These are phyloP conservation scores for Gymnobelideus leadbeateri DNA, from an alignment of 2,113 vertebrate genomes.

Conservation along the genomic window DNA sequence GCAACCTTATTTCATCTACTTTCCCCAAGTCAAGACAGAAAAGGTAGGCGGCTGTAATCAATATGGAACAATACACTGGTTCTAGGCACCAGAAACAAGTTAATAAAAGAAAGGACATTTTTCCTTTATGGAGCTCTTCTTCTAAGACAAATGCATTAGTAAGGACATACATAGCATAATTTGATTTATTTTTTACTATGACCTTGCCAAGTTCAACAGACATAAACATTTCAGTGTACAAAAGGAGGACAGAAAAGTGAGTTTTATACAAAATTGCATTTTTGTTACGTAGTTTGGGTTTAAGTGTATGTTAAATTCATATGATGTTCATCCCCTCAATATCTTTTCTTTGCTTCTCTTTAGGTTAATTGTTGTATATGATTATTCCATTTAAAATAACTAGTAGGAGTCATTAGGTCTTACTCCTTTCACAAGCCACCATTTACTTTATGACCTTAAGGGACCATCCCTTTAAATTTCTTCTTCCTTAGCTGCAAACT, in stretches of 20 bases:
- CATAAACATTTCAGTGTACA: neutral
- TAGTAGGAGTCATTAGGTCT: neutral
- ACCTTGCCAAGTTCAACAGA: neutral
- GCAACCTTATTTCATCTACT: slow-evolving; percentile 98
- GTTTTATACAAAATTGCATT: neutral
- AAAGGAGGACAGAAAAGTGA: neutral
- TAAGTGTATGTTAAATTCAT: neutral
- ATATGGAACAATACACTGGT: neutral
- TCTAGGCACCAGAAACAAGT: neutral
- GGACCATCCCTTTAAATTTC: neutral
- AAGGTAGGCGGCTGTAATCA: slow-evolving; percentile 65
- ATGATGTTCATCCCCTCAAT: neutral
- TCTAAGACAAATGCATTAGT: neutral
- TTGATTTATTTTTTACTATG: neutral
- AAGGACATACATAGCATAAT: neutral
- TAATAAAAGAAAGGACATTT: neutral
- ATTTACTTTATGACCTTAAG: neutral
- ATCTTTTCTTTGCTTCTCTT: neutral
- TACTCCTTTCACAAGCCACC: neutral
- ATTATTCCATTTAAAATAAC: slow-evolving; percentile 24
- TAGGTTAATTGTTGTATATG: neutral
- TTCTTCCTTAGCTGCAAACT: neutral
- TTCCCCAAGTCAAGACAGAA: slow-evolving; percentile 85
- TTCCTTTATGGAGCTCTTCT: neutral
- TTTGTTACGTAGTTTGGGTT: neutral